phyloP scores from a whole-genome alignment of 1,140 invertebrate genomes.

The Reticulitermes speratus region DNA sequence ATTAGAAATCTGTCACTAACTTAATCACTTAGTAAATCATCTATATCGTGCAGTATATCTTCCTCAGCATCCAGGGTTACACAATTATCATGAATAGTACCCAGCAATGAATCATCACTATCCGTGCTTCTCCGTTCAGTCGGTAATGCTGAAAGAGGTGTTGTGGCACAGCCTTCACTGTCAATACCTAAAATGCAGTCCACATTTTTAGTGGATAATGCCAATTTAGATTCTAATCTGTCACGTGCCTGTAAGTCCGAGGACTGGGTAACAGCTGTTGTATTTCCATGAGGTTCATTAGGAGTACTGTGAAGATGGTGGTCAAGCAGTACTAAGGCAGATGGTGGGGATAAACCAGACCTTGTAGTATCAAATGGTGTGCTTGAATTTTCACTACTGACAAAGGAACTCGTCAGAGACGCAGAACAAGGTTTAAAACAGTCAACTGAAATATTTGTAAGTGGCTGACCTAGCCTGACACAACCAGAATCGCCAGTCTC shows the following conservation, averaged over 20 bases:
- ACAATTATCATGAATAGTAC: constrained; percentile 40
- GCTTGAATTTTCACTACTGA: neutral
- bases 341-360: no score
- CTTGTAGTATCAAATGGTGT: neutral
- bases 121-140: constrained; percentile 34
- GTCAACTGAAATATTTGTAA: neutral
- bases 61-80: constrained; percentile 42
- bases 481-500: neutral
- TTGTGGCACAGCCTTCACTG: neutral
- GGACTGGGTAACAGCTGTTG: neutral
- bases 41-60: constrained; percentile 49
- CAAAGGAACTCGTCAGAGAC: neutral
- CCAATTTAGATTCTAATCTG: neutral
- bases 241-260: neutral
- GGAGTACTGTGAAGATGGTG: no score
- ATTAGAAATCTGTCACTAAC: neutral
- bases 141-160: constrained; percentile 20
- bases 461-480: neutral
- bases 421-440: neutral
- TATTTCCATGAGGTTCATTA: neutral
- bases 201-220: neutral
- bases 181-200: neutral
- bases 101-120: constrained; percentile 34
- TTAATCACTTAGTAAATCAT: constrained; percentile 43
- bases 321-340: neutral